Percentiles rank a stretch among this genome's conserved stretches.
These are phyloP conservation scores for Automeris io DNA, from an alignment of 2,888 invertebrate species.

Conservation along the genomic window DNA sequence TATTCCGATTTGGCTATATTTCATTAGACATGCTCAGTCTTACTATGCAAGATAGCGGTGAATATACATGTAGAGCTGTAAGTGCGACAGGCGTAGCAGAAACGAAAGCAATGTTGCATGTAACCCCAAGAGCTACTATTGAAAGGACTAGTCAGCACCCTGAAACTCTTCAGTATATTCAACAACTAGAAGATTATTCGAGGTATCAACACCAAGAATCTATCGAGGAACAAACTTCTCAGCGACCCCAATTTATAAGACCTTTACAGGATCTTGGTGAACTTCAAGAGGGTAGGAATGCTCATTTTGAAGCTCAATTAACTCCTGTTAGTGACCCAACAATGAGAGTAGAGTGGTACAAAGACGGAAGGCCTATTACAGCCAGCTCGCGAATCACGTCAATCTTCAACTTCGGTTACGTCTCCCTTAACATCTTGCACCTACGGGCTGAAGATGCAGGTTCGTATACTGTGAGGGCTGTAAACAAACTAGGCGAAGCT, in stretches of 20 bases:
- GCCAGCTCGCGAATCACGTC: conserved; percentile 98
- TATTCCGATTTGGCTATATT: conserved; percentile 98
- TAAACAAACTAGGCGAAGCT: conserved; percentile 93
- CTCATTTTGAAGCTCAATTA: conserved; percentile 94
- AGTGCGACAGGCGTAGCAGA: conserved; percentile 92
- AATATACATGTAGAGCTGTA: conserved; percentile 91
- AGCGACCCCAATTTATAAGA: conserved; percentile 91
- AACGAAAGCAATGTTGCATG: conserved; percentile 88
- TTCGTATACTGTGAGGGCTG: conserved; percentile 93
- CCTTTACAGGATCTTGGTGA: conserved; percentile 91
- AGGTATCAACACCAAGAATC: conserved; percentile 91
- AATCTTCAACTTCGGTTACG: conserved; percentile 99
- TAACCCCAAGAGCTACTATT: conserved; percentile 88
- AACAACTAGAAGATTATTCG: conserved; percentile 93
- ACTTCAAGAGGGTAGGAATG: conserved; percentile 92
- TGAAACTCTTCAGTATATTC: conserved; percentile 92
- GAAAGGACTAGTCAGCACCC: conserved; percentile 94
- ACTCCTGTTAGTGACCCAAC: conserved; percentile 95
- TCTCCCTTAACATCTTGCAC: conserved; percentile 98
- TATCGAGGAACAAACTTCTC: conserved; percentile 86
- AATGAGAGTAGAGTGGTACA: conserved; percentile 97
- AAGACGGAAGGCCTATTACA: conserved; percentile 95
- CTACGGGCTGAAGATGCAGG: conserved; percentile 99
- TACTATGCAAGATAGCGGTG: conserved; percentile 90
- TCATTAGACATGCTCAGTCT: conserved; percentile 94